phyloP scores from a whole-genome alignment of 1,140 invertebrate species.

The Atta cephalotes region DNA sequence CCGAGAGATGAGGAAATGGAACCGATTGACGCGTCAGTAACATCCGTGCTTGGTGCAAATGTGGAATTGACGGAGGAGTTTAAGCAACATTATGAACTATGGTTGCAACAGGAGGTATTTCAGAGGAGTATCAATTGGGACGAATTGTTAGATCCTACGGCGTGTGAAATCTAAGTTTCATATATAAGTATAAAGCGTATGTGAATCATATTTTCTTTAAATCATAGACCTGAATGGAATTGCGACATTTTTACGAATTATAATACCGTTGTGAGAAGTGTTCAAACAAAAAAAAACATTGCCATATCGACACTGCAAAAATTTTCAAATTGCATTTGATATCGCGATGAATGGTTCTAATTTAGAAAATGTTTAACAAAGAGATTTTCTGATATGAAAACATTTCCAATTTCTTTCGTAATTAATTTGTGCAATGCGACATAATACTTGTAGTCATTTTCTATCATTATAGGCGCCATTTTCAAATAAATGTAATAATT shows the following conservation, averaged over 20 bases:
- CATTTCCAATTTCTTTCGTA: slow-evolving; percentile 51
- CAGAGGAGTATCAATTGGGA: slow-evolving; percentile 94
- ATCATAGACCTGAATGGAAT: slow-evolving; percentile 68
- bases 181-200: slow-evolving; percentile 64
- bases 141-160: slow-evolving; percentile 83
- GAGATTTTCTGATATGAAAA: slow-evolving; percentile 47
- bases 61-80: slow-evolving; percentile 97
- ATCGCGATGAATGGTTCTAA: slow-evolving; percentile 70
- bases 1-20: slow-evolving; percentile 90
- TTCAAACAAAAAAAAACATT: slow-evolving; percentile 68
- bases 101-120: slow-evolving; percentile 99
- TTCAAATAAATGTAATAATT: slow-evolving; percentile 60
- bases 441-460: slow-evolving; percentile 66
- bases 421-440: slow-evolving; percentile 66
- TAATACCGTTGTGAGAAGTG: slow-evolving; percentile 67
- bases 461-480: slow-evolving; percentile 56
- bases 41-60: slow-evolving; percentile 92
- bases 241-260: slow-evolving; percentile 71
- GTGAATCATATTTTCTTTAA: slow-evolving; percentile 68
- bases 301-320: slow-evolving; percentile 68
- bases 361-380: slow-evolving; percentile 60
- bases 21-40: slow-evolving; percentile 94
- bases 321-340: slow-evolving; percentile 63
- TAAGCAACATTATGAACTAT: slow-evolving; percentile 97
- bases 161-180: slow-evolving; percentile 79